Evolutionary conservation across 1,140 invertebrate genomes (phyloP).

Genomic region (Heliconius eleuchia): DNA sequence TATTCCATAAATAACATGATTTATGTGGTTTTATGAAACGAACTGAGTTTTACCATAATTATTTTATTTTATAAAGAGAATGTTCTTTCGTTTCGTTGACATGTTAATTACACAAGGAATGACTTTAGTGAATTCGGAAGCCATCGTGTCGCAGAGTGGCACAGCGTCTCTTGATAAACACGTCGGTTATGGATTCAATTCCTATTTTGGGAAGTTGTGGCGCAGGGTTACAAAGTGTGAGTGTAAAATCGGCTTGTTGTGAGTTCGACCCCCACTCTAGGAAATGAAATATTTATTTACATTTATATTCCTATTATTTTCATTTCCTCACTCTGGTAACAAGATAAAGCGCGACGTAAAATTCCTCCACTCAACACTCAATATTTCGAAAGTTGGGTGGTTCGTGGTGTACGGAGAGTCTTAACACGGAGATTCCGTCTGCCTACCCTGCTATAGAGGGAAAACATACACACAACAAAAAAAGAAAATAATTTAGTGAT

Average conservation of each 20-base stretch:
- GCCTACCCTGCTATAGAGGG: too few relatives aligned
- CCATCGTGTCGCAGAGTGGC: background rate
- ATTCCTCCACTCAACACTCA: background rate
- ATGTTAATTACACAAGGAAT: background rate
- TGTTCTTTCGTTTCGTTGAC: background rate
- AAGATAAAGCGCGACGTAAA: background rate
- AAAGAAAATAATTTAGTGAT: too few relatives aligned
- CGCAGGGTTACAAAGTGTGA: too few relatives aligned
- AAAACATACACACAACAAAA: too few relatives aligned
- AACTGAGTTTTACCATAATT: background rate
- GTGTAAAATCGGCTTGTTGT: too few relatives aligned
- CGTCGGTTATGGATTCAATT: background rate
- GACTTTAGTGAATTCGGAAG: too few relatives aligned
- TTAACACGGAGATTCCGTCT: background rate
- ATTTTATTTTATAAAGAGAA: background rate
- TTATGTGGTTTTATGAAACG: background rate
- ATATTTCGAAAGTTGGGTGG: too few relatives aligned
- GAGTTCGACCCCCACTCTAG: too few relatives aligned
- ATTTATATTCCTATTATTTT: background rate
- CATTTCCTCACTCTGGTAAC: background rate
- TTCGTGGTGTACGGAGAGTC: too few relatives aligned
- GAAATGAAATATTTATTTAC: too few relatives aligned
- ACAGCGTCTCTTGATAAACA: background rate
- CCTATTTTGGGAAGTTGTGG: background rate
- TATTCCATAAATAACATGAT: slow-evolving; percentile 18